These are phyloP conservation scores for Drosophila algonquin DNA, from an alignment of 2,888 invertebrate species.

Conservation along the genomic window DNA sequence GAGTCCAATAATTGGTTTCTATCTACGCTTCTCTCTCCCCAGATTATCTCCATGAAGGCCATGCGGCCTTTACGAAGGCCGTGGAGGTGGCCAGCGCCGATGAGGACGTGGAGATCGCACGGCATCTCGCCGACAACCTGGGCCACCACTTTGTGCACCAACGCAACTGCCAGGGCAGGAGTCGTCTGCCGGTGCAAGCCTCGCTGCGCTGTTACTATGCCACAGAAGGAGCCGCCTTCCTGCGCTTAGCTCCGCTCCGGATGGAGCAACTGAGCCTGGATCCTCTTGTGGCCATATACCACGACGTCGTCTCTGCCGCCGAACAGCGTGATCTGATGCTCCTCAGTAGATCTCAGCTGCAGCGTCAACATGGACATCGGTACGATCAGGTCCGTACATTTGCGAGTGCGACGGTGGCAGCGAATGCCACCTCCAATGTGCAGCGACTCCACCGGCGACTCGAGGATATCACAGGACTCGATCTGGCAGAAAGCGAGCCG, in stretches of 20 bases:
- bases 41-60: constrained; percentile 21
- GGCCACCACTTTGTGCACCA: constrained; percentile 4
- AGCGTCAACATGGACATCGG: fast-evolving
- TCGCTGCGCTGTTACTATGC: constrained; percentile 36
- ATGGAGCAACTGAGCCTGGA: constrained; percentile 47
- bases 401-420: not conserved
- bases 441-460: constrained; percentile 25
- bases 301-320: constrained; percentile 31
- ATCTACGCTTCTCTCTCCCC: not conserved
- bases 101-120: not conserved
- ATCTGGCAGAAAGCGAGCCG: not conserved
- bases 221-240: constrained; percentile 16
- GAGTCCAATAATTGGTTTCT: not conserved
- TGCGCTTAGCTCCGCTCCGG: constrained; percentile 48
- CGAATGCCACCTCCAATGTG: not conserved
- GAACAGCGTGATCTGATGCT: constrained; percentile 32
- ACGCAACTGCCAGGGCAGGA: constrained; percentile 32
- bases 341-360: not conserved
- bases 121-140: not conserved
- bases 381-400: not conserved
- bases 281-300: constrained; percentile 41
- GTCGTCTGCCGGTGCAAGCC: constrained; percentile 1
- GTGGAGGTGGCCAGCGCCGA: not conserved
- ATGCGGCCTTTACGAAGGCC: not conserved
- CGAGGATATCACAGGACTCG: constrained; percentile 40